A percentile compares a stretch with the other conserved stretches of the same genome.
phyloP scores from a whole-genome alignment of 2,797 vertebrate genomes.

The Malacoraja senta region DNA sequence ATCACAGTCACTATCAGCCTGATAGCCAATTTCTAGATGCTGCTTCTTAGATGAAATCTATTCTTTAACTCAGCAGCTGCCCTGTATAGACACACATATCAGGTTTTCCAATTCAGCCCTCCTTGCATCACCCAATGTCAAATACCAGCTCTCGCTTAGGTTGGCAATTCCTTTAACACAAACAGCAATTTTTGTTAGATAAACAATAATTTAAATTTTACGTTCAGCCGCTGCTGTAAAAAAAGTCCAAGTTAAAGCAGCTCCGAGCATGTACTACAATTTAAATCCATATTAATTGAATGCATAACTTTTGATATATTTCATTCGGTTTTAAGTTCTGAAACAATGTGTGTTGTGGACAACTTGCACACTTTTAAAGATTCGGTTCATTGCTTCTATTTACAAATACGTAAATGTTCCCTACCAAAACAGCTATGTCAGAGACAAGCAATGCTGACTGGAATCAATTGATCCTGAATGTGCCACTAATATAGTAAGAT shows the following conservation, averaged over 20 bases:
- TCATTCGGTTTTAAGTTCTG: background rate
- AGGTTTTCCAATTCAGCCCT: no score
- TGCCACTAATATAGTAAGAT: no score
- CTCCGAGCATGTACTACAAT: background rate
- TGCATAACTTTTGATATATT: background rate
- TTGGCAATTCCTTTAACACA: background rate
- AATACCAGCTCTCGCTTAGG: background rate
- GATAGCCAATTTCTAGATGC: no score
- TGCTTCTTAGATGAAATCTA: no score
- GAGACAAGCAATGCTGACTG: background rate
- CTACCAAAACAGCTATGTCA: no score
- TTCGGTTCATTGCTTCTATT: background rate
- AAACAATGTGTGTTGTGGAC: no score
- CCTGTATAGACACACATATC: no score
- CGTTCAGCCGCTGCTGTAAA: no score
- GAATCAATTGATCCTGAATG: background rate
- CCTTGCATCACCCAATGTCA: background rate
- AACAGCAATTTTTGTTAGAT: background rate
- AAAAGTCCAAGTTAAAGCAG: background rate
- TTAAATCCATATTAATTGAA: background rate
- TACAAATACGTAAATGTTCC: background rate
- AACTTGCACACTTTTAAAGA: background rate
- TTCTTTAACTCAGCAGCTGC: no score
- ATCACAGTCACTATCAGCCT: no score
- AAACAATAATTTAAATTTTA: no score